phyloP scores from a whole-genome alignment of 1,140 invertebrate genomes.

The Nasonia vitripennis region DNA sequence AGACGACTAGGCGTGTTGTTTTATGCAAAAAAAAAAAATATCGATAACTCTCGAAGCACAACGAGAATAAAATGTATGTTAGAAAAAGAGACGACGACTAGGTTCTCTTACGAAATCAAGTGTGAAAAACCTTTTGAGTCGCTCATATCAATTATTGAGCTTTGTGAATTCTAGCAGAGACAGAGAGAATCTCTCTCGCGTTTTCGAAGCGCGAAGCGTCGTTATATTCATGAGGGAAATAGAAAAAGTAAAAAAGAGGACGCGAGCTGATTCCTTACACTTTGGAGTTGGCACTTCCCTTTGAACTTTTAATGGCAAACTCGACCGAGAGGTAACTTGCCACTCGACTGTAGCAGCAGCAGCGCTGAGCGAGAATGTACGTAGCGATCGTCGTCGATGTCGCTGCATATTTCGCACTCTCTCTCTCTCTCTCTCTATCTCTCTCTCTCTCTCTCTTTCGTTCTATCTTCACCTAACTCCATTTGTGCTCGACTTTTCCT shows the following conservation, averaged over 20 bases:
- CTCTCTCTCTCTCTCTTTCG: background rate
- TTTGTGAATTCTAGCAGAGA: background rate
- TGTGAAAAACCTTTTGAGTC: too few relatives aligned
- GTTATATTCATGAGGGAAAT: constrained; percentile 32
- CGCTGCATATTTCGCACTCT: constrained; percentile 30
- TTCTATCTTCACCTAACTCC: background rate
- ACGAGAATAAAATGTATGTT: too few relatives aligned
- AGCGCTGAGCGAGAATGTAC: background rate
- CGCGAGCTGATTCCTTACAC: constrained; percentile 30
- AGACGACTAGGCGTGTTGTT: too few relatives aligned
- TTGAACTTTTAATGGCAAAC: constrained; percentile 48
- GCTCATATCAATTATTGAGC: background rate
- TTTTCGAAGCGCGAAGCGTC: constrained; percentile 19
- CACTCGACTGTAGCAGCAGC: background rate
- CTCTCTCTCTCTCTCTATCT: background rate
- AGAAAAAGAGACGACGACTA: too few relatives aligned
- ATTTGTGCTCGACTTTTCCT: constrained; percentile 5
- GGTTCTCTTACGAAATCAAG: too few relatives aligned
- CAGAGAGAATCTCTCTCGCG: background rate
- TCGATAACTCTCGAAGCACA: too few relatives aligned
- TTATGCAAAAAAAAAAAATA: too few relatives aligned
- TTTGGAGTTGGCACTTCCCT: constrained; percentile 39
- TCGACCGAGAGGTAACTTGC: constrained; percentile 45
- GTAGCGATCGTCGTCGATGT: constrained; percentile 2
- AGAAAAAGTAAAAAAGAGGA: background rate